Conservation (phyloP, 2,888 invertebrate species). For the Perithous albicinctus region DNA sequence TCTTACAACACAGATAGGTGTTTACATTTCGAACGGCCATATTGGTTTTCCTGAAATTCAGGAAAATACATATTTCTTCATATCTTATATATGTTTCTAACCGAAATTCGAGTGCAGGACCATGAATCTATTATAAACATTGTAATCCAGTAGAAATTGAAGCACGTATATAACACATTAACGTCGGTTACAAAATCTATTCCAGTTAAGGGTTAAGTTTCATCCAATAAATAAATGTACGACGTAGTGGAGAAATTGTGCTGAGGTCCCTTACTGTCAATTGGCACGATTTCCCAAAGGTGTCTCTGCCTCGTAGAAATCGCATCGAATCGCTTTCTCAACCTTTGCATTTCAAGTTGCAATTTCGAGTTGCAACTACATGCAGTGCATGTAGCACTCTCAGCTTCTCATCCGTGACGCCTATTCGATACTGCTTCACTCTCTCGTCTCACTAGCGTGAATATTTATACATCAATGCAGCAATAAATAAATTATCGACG, state of each 20-base stretch:
- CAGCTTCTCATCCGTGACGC: background rate
- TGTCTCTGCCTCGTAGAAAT: background rate
- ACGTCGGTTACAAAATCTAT: too few relatives aligned
- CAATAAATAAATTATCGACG: conserved; percentile 3
- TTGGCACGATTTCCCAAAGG: background rate
- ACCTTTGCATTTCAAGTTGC: background rate
- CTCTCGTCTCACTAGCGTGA: background rate
- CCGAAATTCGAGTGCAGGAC: too few relatives aligned
- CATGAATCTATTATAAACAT: background rate
- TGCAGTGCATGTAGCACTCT: too few relatives aligned
- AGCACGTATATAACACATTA: too few relatives aligned
- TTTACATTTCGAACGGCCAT: too few relatives aligned
- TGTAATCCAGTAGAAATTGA: too few relatives aligned
- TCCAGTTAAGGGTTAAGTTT: background rate
- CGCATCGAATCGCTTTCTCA: background rate
- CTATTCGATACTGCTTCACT: background rate
- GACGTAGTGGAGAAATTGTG: background rate
- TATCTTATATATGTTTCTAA: too few relatives aligned
- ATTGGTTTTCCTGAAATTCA: too few relatives aligned
- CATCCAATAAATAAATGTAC: background rate
- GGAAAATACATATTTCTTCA: too few relatives aligned
- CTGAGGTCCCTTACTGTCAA: background rate
- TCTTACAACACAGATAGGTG: background rate
- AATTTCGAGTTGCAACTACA: too few relatives aligned
- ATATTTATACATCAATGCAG: background rate